Percentiles rank a stretch among this genome's conserved stretches.
Conservation (phyloP, 1,140 invertebrate species). For the Atta colombica region DNA sequence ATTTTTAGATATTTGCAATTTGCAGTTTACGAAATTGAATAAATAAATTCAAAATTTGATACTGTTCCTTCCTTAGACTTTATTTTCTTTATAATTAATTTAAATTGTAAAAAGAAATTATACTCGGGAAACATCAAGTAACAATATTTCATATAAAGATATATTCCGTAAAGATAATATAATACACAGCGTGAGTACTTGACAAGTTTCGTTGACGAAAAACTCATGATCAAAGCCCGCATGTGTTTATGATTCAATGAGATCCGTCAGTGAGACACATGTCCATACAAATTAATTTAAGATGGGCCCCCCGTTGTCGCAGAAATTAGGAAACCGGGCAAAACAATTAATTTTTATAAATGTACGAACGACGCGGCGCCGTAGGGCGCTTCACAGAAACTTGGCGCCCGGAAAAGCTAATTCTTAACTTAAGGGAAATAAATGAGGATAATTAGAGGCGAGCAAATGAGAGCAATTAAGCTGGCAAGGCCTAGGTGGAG, state of each 20-base stretch:
- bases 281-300: conserved; percentile 80
- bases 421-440: conserved; percentile 41
- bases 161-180: background rate
- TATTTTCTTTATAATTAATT: background rate
- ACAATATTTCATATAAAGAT: background rate
- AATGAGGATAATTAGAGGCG: conserved; percentile 17
- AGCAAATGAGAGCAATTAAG: conserved; percentile 31
- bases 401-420: conserved; percentile 57
- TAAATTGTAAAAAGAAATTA: background rate
- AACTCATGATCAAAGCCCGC: conserved; percentile 75
- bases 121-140: background rate
- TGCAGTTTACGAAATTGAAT: background rate
- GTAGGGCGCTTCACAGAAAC: conserved; percentile 52
- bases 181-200: background rate
- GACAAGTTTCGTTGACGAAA: conserved; percentile 30
- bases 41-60: background rate
- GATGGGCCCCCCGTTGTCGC: conserved; percentile 68
- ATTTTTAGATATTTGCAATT: background rate
- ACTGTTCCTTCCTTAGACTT: background rate
- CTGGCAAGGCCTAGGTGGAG: background rate
- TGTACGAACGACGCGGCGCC: conserved; percentile 5
- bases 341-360: conserved; percentile 81
- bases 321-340: conserved; percentile 78
- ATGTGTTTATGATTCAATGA: conserved; percentile 66
- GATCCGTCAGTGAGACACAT: conserved; percentile 30